A percentile compares a stretch with the other conserved stretches of the same genome.
Evolutionary conservation across 2,888 invertebrate species (phyloP).

Genomic region (Ctenicera cuprea): DNA sequence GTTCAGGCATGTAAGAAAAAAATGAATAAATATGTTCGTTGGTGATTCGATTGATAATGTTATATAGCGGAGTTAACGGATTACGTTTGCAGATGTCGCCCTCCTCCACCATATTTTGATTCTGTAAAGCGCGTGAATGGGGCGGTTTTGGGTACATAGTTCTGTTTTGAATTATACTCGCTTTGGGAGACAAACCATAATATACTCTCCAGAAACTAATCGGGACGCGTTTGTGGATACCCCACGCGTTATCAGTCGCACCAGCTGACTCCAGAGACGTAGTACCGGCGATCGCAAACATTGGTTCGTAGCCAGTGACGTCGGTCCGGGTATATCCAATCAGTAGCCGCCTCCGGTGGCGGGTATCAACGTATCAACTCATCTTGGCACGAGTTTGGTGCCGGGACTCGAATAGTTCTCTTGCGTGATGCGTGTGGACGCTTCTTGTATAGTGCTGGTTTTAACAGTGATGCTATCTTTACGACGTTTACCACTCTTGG

Average conservation of each 20-base stretch:
- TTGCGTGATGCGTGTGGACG: slow-evolving; percentile 68
- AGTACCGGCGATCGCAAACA: slow-evolving; percentile 67
- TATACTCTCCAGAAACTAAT: slow-evolving; percentile 1
- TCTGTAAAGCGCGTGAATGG: not conserved
- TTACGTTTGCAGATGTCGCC: too few relatives aligned
- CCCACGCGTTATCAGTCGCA: slow-evolving; percentile 69
- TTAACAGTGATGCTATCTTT: slow-evolving; percentile 43
- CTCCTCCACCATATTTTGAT: not conserved
- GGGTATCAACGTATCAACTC: slow-evolving; percentile 70
- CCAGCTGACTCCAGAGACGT: slow-evolving; percentile 70
- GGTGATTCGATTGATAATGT: too few relatives aligned
- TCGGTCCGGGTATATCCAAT: slow-evolving; percentile 70
- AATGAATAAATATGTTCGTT: too few relatives aligned
- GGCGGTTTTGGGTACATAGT: not conserved
- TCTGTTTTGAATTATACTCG: slow-evolving; percentile 25
- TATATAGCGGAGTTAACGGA: too few relatives aligned
- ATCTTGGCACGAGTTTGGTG: slow-evolving; percentile 69
- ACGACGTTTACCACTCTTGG: slow-evolving; percentile 51
- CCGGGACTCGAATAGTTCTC: slow-evolving; percentile 66
- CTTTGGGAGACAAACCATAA: slow-evolving; percentile 34
- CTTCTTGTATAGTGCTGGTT: slow-evolving; percentile 58
- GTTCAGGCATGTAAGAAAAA: too few relatives aligned
- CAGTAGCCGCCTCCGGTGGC: slow-evolving; percentile 70
- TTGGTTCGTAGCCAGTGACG: slow-evolving; percentile 69
- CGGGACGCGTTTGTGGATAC: slow-evolving; percentile 56